These are phyloP conservation scores for Pseudoips prasinana DNA, from an alignment of 2,888 invertebrate species.

Conservation along the genomic window DNA sequence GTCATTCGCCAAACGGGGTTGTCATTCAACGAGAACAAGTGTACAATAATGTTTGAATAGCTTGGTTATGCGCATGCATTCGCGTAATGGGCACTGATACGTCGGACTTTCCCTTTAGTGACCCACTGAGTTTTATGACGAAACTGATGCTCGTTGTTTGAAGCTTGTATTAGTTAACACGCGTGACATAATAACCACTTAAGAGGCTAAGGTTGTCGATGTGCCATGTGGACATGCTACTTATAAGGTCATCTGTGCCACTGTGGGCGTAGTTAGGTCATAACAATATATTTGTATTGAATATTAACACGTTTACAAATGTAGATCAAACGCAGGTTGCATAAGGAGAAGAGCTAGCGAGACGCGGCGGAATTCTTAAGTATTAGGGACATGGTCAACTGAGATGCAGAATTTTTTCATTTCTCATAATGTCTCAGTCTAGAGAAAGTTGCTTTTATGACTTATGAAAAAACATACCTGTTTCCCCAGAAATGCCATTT, in stretches of 20 bases:
- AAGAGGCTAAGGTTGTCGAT: conserved; percentile 72
- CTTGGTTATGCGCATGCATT: neutral
- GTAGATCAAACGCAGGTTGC: too few relatives aligned
- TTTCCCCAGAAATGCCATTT: too few relatives aligned
- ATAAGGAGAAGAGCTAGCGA: too few relatives aligned
- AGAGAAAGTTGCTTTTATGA: too few relatives aligned
- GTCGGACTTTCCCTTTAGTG: conserved; percentile 38
- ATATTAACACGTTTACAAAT: conserved; percentile 1
- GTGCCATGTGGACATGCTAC: conserved; percentile 17
- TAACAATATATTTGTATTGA: conserved; percentile 5
- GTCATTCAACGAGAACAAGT: neutral
- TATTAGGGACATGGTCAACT: too few relatives aligned
- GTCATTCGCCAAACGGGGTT: conserved; percentile 11
- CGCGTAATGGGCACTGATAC: conserved; percentile 2
- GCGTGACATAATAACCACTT: conserved; percentile 50
- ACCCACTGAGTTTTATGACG: conserved; percentile 42
- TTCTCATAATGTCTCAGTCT: too few relatives aligned
- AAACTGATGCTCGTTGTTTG: conserved; percentile 41
- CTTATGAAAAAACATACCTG: too few relatives aligned
- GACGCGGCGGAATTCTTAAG: too few relatives aligned
- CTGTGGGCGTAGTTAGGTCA: conserved; percentile 18
- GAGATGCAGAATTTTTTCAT: too few relatives aligned
- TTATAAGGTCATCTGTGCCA: conserved; percentile 26
- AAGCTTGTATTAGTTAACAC: conserved; percentile 48
- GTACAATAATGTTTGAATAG: conserved; percentile 1